Evolutionary conservation across 2,797 vertebrate species (phyloP).

Genomic region (Mormyrus hasselquistii): DNA sequence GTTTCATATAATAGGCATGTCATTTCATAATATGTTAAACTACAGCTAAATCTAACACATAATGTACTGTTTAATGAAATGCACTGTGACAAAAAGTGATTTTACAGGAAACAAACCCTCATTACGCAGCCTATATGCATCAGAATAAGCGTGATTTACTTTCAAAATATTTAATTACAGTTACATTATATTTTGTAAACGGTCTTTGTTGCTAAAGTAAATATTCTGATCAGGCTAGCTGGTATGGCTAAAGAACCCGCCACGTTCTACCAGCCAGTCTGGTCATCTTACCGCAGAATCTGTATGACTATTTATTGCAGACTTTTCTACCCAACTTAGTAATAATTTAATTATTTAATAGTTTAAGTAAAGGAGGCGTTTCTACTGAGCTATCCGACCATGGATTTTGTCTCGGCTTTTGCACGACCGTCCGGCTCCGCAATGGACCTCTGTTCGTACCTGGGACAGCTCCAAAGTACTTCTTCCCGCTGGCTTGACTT

Average conservation of each 20-base stretch:
- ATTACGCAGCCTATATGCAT: background rate
- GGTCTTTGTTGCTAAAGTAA: background rate
- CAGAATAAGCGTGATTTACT: background rate
- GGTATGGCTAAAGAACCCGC: background rate
- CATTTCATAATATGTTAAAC: background rate
- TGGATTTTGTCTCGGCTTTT: background rate
- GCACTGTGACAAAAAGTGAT: background rate
- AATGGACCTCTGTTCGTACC: constrained; percentile 35
- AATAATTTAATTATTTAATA: background rate
- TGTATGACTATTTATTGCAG: background rate
- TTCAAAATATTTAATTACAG: background rate
- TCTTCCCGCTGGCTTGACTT: constrained; percentile 74
- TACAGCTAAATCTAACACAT: background rate
- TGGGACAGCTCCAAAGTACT: constrained; percentile 46
- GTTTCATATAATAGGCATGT: background rate
- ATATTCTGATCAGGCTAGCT: background rate
- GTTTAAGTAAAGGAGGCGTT: background rate
- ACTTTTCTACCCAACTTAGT: background rate
- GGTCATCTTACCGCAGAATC: background rate
- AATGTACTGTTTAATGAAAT: background rate
- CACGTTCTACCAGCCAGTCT: background rate
- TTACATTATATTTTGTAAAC: background rate
- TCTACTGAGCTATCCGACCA: background rate
- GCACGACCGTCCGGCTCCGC: background rate
- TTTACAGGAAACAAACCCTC: background rate